Conservation (phyloP, 2,113 vertebrate species). For the Semicossyphus pulcher region DNA sequence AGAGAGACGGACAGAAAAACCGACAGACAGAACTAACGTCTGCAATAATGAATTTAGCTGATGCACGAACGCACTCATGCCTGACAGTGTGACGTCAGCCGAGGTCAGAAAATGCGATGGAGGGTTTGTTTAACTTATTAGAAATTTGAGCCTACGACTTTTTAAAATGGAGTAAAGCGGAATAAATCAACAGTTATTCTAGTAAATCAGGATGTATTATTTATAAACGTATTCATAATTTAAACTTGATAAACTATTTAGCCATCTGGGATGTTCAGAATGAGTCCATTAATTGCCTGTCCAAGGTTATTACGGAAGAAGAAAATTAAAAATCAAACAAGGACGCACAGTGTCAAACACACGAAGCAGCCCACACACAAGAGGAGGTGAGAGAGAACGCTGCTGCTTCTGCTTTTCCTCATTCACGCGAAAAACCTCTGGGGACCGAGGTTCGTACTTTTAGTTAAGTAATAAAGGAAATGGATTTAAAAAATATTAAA, state of each 20-base stretch:
- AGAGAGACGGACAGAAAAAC: background rate
- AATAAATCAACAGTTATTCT: conserved; percentile 6
- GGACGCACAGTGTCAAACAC: conserved; percentile 20
- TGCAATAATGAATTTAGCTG: conserved; percentile 42
- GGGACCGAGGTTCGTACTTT: background rate
- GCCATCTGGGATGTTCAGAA: conserved; percentile 20
- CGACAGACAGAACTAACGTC: conserved; percentile 11
- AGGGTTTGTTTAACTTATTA: background rate
- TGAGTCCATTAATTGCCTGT: conserved; percentile 30
- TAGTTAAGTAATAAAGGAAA: conserved; percentile 21
- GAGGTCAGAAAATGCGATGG: conserved; percentile 1
- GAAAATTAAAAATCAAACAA: conserved; percentile 61
- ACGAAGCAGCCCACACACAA: conserved; percentile 40
- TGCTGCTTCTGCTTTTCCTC: conserved; percentile 13
- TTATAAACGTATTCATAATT: conserved; percentile 12
- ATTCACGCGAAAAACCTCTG: conserved; percentile 25
- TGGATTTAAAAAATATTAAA: conserved; percentile 7
- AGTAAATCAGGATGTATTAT: background rate
- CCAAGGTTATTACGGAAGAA: conserved; percentile 35
- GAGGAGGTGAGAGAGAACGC: conserved; percentile 31
- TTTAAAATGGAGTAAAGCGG: background rate
- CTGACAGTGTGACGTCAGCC: conserved; percentile 12
- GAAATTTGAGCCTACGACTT: background rate
- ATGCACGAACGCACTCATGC: conserved; percentile 27
- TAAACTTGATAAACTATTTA: conserved; percentile 17